Percentiles rank a stretch among this genome's conserved stretches.
These are phyloP conservation scores for Agriotes lineatus DNA, from an alignment of 2,888 invertebrate genomes.

Conservation along the genomic window DNA sequence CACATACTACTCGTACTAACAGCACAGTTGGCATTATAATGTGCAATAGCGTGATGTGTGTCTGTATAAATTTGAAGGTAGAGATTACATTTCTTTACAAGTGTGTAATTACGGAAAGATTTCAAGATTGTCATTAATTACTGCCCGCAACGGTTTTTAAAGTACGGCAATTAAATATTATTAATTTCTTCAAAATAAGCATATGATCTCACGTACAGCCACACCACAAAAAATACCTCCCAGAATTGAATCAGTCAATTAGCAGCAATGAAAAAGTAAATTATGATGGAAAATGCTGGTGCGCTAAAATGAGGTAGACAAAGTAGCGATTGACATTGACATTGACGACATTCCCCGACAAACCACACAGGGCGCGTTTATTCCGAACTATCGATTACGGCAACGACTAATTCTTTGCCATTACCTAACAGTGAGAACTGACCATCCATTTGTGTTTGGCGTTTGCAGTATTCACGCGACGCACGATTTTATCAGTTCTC, in stretches of 20 bases:
- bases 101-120: slow-evolving; percentile 1
- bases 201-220: slow-evolving; percentile 31
- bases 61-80: not conserved
- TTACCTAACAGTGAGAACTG: slow-evolving; percentile 15
- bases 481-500: slow-evolving; percentile 15
- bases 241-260: slow-evolving; percentile 59
- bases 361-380: slow-evolving; percentile 45
- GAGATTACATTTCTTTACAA: not conserved
- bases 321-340: slow-evolving; percentile 49
- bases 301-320: slow-evolving; percentile 52
- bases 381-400: slow-evolving; percentile 36
- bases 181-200: slow-evolving; percentile 47
- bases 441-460: slow-evolving; percentile 1
- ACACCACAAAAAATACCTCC: slow-evolving; percentile 56
- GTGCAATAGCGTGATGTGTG: not conserved
- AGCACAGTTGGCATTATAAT: too few species aligned
- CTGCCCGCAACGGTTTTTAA: slow-evolving; percentile 15
- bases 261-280: slow-evolving; percentile 53
- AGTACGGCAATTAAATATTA: slow-evolving; percentile 51
- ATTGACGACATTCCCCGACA: slow-evolving; percentile 52
- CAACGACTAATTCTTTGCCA: slow-evolving; percentile 16
- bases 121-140: slow-evolving; percentile 18
- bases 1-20: too few species aligned
- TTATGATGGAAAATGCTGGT: slow-evolving; percentile 52
- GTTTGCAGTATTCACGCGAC: slow-evolving; percentile 8